These are phyloP conservation scores for Penaeus japonicus DNA, from an alignment of 1,140 invertebrate genomes.

Conservation along the genomic window DNA sequence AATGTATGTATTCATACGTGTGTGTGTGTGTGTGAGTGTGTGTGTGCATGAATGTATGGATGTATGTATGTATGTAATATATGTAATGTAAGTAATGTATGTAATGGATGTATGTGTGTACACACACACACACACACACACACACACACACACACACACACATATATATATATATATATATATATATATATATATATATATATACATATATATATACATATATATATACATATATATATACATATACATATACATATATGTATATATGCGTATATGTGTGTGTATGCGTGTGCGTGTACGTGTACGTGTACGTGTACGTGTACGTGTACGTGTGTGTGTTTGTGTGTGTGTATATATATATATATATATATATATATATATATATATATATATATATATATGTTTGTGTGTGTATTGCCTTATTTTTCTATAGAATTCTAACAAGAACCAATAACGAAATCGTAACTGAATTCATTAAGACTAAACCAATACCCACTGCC, in stretches of 20 bases:
- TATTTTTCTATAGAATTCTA: neutral
- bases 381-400: slow-evolving; percentile 3
- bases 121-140: neutral
- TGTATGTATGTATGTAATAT: neutral
- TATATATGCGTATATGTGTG: slow-evolving; percentile 7
- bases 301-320: neutral
- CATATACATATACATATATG: neutral
- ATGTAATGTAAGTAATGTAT: neutral
- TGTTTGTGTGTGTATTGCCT: neutral
- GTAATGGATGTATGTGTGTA: neutral
- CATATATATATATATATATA: neutral
- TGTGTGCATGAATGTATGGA: neutral
- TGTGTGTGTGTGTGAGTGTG: neutral
- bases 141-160: neutral
- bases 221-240: neutral
- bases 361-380: neutral
- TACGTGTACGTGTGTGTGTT: neutral
- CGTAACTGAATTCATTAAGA: too few relatives aligned
- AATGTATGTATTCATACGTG: neutral
- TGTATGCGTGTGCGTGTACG: neutral
- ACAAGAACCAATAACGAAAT: too few relatives aligned
- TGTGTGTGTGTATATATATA: neutral
- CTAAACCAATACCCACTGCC: too few relatives aligned
- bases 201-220: neutral
- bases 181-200: neutral